These are phyloP conservation scores for Uropsilus gracilis DNA, from an alignment of 2,113 vertebrate species.

Conservation along the genomic window DNA sequence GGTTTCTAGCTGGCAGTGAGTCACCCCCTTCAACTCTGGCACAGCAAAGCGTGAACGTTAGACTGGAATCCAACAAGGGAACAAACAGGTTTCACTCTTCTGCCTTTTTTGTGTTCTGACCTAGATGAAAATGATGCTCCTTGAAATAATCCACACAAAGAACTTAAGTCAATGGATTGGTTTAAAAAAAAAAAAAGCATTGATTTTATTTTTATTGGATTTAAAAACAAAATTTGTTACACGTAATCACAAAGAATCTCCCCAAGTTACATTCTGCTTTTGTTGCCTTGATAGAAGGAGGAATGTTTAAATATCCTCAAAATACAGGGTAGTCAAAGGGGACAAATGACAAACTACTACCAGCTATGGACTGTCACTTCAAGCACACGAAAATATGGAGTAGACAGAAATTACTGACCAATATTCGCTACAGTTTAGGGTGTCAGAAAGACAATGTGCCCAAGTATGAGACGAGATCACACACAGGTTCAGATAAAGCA, in stretches of 20 bases:
- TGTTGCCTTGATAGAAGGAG: conserved; percentile 43
- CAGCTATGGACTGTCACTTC: background rate
- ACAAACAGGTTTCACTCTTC: background rate
- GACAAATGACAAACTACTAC: background rate
- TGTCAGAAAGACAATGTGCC: background rate
- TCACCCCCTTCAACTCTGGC: background rate
- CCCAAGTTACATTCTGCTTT: conserved; percentile 53
- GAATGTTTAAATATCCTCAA: conserved; percentile 40
- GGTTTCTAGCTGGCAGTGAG: background rate
- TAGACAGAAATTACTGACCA: background rate
- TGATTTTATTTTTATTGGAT: conserved; percentile 71
- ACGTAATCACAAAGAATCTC: conserved; percentile 48
- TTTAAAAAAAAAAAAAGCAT: conserved; percentile 1
- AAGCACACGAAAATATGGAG: background rate
- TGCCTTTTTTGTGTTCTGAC: background rate
- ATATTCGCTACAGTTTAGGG: background rate
- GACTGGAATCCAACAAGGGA: background rate
- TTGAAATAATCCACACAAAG: background rate
- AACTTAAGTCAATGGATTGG: background rate
- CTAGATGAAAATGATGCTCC: background rate
- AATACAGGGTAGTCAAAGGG: conserved; percentile 3
- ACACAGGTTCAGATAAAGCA: background rate
- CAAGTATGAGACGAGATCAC: background rate
- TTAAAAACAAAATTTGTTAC: conserved; percentile 73
- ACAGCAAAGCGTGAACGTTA: accelerated